A percentile compares a stretch with the other conserved stretches of the same genome.
Conservation (phyloP, 1,140 invertebrate species). For the Zaprionus gabonicus region DNA sequence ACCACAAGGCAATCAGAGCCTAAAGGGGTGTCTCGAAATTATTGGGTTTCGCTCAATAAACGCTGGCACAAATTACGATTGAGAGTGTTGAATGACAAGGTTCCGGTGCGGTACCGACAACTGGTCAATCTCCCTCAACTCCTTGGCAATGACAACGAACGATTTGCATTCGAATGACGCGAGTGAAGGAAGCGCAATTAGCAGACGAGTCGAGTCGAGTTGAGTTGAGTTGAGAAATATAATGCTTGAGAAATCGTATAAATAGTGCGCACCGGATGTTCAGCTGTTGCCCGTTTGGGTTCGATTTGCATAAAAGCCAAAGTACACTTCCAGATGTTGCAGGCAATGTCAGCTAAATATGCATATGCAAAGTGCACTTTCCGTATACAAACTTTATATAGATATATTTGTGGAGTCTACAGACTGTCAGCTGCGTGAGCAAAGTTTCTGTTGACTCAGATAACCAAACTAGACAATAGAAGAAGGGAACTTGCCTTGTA, state of each 20-base stretch:
- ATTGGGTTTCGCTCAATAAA: conserved; percentile 69
- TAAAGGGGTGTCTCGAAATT: conserved; percentile 55
- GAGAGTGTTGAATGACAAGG: conserved; percentile 57
- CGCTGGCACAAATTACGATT: conserved; percentile 5
- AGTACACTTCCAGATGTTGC: conserved; percentile 4
- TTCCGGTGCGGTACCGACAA: conserved; percentile 56
- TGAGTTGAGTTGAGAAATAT: conserved; percentile 13
- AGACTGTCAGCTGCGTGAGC: conserved; percentile 11
- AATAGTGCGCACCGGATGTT: conserved; percentile 63
- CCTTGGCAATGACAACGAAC: not conserved
- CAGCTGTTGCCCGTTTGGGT: conserved; percentile 23
- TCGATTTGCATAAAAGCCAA: conserved; percentile 54
- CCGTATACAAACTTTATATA: no score
- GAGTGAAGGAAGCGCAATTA: conserved; percentile 62
- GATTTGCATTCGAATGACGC: conserved; percentile 45
- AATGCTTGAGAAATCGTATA: conserved; percentile 62
- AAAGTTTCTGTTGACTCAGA: not conserved
- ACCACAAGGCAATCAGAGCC: conserved; percentile 69
- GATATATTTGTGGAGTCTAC: conserved; percentile 15
- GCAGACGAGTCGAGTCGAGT: conserved; percentile 17
- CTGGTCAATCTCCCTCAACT: conserved; percentile 17
- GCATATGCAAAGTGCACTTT: not conserved
- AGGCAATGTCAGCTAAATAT: not conserved
- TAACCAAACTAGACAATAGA: no score
- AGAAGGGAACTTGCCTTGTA: no score